Evolutionary conservation across 2,888 invertebrate species (phyloP), one percentile per base, ranked within the genome.

Genomic region (Dynastes tityus): DNA sequence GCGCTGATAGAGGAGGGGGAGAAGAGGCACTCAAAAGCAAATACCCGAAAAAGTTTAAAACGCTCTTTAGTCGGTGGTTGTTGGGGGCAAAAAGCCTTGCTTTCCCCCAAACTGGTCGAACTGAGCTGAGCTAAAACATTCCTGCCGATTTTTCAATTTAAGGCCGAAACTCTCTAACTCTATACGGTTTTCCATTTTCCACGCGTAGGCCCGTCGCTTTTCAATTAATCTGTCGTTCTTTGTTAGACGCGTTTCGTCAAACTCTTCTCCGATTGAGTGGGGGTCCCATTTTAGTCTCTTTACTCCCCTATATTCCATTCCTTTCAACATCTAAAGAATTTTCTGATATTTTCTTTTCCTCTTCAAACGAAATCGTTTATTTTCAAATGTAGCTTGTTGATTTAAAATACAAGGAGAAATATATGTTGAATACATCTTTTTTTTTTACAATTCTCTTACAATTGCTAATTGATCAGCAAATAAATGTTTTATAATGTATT

Each of bases 41-140:
- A 58, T 58, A 58, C 55, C 55, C 55, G 55, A 58, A 58, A 58
- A 58, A 58, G 55, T 58, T 45, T 58, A 58, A 58, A 58, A 22
- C 55, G 53, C 16, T 8, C 9, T 45, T 45, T 11, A 8, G 45
- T 11, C 45, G 45, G 11, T 13, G 16, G 53, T 53, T 16, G 53
- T 53, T 8, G 45, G 1, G 6, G 45, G 45, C 8, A 45, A 45
- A 27, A 27, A 22, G 16, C 53, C n/a, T n/a, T 9, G 13, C 51
- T n/a, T 16, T 53, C 53, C n/a, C 53, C n/a, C 53, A 53, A 53
- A 53, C n/a, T 16, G 22, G 32, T 37, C 32, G 9, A 45, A 11
- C 8, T 2, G 8, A 11, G 45, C 45, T 2, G 11, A 8, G 11
- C 45, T 45, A 45, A 45, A 45, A 45, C 45, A 45, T 45, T 45